These are phyloP conservation scores for Rotaria socialis DNA, from an alignment of 2,888 invertebrate species.

Conservation along the genomic window DNA sequence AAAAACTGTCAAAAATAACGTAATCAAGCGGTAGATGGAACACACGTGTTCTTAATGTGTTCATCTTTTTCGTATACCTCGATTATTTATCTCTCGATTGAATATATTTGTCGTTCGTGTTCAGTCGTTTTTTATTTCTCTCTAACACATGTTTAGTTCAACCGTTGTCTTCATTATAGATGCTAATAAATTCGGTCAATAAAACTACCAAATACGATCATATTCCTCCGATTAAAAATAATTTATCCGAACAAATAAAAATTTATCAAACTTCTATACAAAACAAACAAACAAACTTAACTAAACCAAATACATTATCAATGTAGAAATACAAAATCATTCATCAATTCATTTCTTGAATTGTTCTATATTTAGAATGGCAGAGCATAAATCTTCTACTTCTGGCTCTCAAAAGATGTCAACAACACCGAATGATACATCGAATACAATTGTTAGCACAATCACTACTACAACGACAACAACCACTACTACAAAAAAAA, in stretches of 20 bases:
- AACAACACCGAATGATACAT: neutral
- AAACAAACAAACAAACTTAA: neutral
- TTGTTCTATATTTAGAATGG: too few relatives aligned
- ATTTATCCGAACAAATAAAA: conserved; percentile 17
- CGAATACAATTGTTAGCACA: neutral
- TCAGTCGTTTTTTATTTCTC: neutral
- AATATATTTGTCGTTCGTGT: neutral
- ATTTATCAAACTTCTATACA: neutral
- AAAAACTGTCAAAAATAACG: too few relatives aligned
- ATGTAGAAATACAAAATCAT: too few relatives aligned
- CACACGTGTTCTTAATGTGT: too few relatives aligned
- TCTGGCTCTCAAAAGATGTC: neutral
- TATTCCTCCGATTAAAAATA: neutral
- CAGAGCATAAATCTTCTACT: too few relatives aligned
- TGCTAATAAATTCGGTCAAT: neutral
- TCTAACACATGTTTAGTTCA: neutral
- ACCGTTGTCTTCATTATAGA: neutral
- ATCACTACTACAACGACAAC: neutral
- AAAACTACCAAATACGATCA: neutral
- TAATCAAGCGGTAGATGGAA: too few relatives aligned
- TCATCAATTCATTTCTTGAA: too few relatives aligned
- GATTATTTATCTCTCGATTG: neutral
- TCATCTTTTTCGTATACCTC: neutral
- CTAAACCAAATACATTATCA: too few relatives aligned
- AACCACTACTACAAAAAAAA: neutral